Base-by-base conservation (phyloP, 2,888 invertebrate genomes). In the Drosophila limbata region DNA sequence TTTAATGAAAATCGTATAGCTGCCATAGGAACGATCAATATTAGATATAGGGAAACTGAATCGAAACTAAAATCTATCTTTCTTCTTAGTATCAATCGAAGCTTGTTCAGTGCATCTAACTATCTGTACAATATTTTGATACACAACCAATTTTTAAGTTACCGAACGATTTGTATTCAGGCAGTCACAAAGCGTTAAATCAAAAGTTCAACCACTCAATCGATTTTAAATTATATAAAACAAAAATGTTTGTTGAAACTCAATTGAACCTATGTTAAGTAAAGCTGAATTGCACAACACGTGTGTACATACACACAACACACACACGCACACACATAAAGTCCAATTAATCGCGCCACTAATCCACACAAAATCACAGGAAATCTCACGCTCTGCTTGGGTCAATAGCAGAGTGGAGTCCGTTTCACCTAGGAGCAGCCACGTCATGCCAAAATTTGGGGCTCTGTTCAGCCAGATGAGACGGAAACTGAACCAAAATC, bases 301-400 rank as follows among this genome's bases (percentile, higher is more conserved):
- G 8, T 8, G 28, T 28, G 19, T 6, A 50, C 44, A 44, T 5
- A 5, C 45, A 35, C 25, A 19, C 48, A 39, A 37, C 47, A 55
- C 35, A 35, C 6, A 17, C 17, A 33, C 10, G n/a, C 37, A 44
- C 37, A 13, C n/a, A 52, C 19, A 47, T 40, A 21, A 31, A 71
- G 56, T 69, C 66, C 61, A 69, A 78, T 78, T 75, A 87, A 81
- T 87, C 74, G 71, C 78, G 55, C 48, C 67, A 72, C 69, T 85
- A 75, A 82, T 75, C 86, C 86, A 62, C 62, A 70, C 45, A 56
- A 73, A 83, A 79, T 79, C 86, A 75, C 56, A 66, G 64, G 69
- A 72, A 84, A 72, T 75, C 69, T 66, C 62, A 55, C 74, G 62
- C 47, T 56, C 56, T 50, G 55, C 56, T 69, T 66, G 77, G 61